Evolutionary conservation across 92 coral and sea anemone genomes (phyloP).

Genomic region (Actinernus sp.): DNA sequence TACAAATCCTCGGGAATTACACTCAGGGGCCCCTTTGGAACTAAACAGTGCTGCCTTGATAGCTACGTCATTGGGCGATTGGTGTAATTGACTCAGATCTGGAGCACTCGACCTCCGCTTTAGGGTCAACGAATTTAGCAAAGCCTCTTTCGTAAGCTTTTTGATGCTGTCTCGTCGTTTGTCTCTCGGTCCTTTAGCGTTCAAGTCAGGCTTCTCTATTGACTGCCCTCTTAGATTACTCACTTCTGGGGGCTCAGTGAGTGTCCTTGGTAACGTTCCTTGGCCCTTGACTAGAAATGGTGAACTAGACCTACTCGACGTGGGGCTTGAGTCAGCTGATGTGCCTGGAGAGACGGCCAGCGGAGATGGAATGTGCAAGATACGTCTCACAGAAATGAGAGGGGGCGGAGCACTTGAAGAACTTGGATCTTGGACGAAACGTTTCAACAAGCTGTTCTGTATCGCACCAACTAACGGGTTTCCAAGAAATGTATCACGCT

Average conservation of each 20-base stretch:
- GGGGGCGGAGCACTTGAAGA: constrained; percentile 21
- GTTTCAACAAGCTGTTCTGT: neutral
- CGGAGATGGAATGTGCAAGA: constrained; percentile 9
- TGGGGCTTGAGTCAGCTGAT: constrained; percentile 15
- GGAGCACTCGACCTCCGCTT: constrained; percentile 89
- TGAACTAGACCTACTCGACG: constrained; percentile 25
- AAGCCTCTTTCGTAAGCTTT: constrained; percentile 86
- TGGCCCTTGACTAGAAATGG: neutral
- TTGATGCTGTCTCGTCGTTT: constrained; percentile 75
- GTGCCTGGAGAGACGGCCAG: neutral
- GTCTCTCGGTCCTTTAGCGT: constrained; percentile 11
- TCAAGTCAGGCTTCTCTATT: neutral
- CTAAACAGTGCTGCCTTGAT: neutral
- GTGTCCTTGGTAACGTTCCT: neutral
- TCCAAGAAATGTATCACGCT: too few species aligned
- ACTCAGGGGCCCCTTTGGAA: neutral
- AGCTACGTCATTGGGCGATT: constrained; percentile 16
- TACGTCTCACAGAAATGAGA: constrained; percentile 12
- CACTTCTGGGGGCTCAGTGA: neutral
- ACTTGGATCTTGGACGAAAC: neutral
- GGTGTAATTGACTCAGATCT: constrained; percentile 63
- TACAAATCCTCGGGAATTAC: neutral
- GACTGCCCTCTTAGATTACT: neutral
- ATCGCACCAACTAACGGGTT: too few species aligned
- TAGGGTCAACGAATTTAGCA: constrained; percentile 79